Conservation (phyloP, 2,113 vertebrate genomes). For the Dromaius novaehollandiae region DNA sequence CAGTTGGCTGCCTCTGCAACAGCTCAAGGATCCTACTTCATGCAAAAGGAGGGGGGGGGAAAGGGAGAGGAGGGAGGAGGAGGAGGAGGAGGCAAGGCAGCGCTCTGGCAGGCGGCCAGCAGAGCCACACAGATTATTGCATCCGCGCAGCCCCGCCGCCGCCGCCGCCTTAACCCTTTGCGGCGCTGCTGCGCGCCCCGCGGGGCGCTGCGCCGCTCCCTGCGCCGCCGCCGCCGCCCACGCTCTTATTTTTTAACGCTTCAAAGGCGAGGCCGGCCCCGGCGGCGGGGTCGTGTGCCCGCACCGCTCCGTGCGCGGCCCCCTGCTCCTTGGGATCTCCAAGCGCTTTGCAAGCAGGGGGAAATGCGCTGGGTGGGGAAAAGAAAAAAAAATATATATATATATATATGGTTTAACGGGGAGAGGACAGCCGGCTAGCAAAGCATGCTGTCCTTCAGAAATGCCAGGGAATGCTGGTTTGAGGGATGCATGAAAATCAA, state of each 20-base stretch:
- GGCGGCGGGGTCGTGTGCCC: not conserved
- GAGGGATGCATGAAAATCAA: slow-evolving; percentile 52
- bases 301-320: not conserved
- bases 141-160: slow-evolving; percentile 71
- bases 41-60: slow-evolving; percentile 33
- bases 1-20: slow-evolving; percentile 86
- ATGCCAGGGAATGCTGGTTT: slow-evolving; percentile 26
- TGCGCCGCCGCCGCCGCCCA: no score
- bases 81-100: slow-evolving; percentile 70
- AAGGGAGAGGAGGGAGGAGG: slow-evolving; percentile 4
- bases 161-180: slow-evolving; percentile 76
- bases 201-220: not conserved
- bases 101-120: slow-evolving; percentile 79
- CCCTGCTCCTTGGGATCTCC: not conserved
- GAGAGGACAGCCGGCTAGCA: not conserved
- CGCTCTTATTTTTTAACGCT: not conserved
- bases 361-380: not conserved
- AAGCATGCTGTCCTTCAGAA: slow-evolving; percentile 41
- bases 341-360: slow-evolving; percentile 30
- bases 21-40: slow-evolving; percentile 83
- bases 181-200: not conserved
- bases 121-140: slow-evolving; percentile 76
- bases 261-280: not conserved
- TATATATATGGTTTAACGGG: not conserved
- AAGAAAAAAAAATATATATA: not conserved